A percentile compares a stretch with the other conserved stretches of the same genome.
phyloP scores from a whole-genome alignment of 1,140 invertebrate species.

The Lordiphosa collinella region DNA sequence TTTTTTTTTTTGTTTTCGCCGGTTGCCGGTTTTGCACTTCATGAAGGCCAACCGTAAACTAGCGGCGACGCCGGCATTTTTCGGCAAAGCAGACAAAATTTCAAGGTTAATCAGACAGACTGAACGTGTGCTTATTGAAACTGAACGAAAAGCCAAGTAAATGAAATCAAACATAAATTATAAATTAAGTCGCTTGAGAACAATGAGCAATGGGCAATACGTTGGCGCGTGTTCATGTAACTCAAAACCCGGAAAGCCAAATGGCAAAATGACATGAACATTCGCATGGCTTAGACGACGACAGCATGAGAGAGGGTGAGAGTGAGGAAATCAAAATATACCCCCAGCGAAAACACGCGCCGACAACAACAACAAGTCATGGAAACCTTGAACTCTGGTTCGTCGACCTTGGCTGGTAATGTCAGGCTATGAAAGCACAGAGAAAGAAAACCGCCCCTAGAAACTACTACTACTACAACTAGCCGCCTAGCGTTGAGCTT shows the following conservation, averaged over 20 bases:
- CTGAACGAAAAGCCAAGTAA: constrained; percentile 26
- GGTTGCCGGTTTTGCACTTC: constrained; percentile 58
- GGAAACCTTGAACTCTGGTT: constrained; percentile 83
- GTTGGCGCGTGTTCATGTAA: constrained; percentile 65
- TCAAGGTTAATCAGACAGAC: constrained; percentile 57
- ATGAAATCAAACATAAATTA: constrained; percentile 45
- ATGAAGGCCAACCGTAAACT: constrained; percentile 27
- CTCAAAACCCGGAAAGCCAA: constrained; percentile 68
- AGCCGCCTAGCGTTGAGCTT: constrained; percentile 33
- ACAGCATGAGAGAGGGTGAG: constrained; percentile 2
- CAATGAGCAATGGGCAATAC: background rate
- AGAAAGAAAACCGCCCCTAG: constrained; percentile 37
- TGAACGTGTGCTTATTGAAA: constrained; percentile 37
- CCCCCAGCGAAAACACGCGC: constrained; percentile 37
- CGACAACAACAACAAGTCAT: constrained; percentile 27
- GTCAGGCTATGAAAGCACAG: constrained; percentile 41
- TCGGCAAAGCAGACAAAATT: constrained; percentile 14
- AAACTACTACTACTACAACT: constrained; percentile 45
- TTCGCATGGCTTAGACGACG: constrained; percentile 36
- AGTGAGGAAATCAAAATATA: constrained; percentile 5
- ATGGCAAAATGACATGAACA: constrained; percentile 68
- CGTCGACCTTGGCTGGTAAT: constrained; percentile 82
- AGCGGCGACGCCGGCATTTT: constrained; percentile 6
- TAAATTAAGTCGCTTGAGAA: constrained; percentile 20
- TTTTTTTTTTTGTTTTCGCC: constrained; percentile 1